These are phyloP conservation scores for Ectobius pallidus DNA, from an alignment of 2,888 invertebrate genomes.

Conservation along the genomic window DNA sequence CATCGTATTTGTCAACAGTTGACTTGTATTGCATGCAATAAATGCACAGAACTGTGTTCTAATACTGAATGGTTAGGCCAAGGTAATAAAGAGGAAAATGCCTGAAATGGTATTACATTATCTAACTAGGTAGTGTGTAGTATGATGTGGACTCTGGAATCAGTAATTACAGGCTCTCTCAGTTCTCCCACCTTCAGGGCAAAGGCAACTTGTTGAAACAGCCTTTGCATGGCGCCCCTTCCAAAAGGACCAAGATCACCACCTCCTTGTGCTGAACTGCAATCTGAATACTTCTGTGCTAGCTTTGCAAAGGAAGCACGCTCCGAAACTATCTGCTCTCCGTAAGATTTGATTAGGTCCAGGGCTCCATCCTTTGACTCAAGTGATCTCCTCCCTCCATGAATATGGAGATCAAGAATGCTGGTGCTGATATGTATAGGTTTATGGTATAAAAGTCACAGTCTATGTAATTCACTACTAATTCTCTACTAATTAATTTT, in stretches of 20 bases:
- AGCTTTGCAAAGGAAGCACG: slow-evolving; percentile 84
- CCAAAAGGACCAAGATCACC: slow-evolving; percentile 95
- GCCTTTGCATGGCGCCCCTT: slow-evolving; percentile 94
- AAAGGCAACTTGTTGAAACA: slow-evolving; percentile 97
- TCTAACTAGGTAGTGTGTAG: slow-evolving; percentile 81
- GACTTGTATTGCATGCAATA: no score
- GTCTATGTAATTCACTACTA: no score
- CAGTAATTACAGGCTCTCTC: slow-evolving; percentile 90
- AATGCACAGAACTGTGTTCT: no score
- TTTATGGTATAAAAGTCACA: no score
- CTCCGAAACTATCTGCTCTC: slow-evolving; percentile 81
- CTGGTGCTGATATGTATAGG: no score
- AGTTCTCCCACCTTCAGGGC: slow-evolving; percentile 91
- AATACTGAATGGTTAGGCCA: no score
- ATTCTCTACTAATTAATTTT: no score
- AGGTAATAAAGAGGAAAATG: no score
- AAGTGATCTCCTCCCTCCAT: slow-evolving; percentile 92
- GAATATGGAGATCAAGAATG: slow-evolving; percentile 93
- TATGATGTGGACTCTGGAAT: slow-evolving; percentile 97
- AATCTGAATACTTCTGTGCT: slow-evolving; percentile 93
- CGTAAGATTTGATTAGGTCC: slow-evolving; percentile 79
- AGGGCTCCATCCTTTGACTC: slow-evolving; percentile 91
- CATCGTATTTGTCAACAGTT: no score
- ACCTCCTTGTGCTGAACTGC: slow-evolving; percentile 93
- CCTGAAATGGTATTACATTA: background rate